Evolutionary conservation across 2,797 vertebrate species (phyloP), one percentile per base, ranked within the genome.

Genomic region (Siniperca obscura): DNA sequence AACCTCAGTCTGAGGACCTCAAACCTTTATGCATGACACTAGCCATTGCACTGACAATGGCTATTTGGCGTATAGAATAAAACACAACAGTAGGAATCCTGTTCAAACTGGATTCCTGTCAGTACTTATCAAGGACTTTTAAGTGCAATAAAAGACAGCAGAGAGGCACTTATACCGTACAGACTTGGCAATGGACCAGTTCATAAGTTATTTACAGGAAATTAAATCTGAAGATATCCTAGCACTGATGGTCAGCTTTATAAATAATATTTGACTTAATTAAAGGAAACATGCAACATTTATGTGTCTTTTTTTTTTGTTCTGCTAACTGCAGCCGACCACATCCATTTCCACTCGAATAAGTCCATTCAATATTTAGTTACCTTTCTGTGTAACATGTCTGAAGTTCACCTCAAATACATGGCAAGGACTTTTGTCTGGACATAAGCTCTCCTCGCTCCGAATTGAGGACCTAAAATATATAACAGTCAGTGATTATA

Each of bases 281-380:
- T 83, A 76, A 88, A 77, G 68, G 42, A 78, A 88, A 83, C 62
- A 78, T 88, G 66, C 64, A 83, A 86, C 75, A 87, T 87, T 76
- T 80, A 75, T 87, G 55, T 17, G 22, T 42, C 10, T 42, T 11
- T 10, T 30, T 27, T 40, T 67, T 92, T 84, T 89, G 62, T 91
- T 85, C 79, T 74, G 81, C 87, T 87, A 55, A 90, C 80, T 81
- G 57, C 46, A 52, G 53, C 65, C 17, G 25, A 64, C 75, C 53
- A 44, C 66, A 65, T 88, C 68, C 46, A 76, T 87, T 89, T 87
- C 77, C 71, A 70, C 67, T 85, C 22, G 8, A 85, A 73, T 59
- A 82, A 62, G 74, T 52, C 66, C 53, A 74, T 90, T 93, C 87
- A 91, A 92, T 90, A 89, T 88, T 90, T 89, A 87, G 91, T 87